phyloP scores from a whole-genome alignment of 1,140 invertebrate species.

The Tachypleus tridentatus region DNA sequence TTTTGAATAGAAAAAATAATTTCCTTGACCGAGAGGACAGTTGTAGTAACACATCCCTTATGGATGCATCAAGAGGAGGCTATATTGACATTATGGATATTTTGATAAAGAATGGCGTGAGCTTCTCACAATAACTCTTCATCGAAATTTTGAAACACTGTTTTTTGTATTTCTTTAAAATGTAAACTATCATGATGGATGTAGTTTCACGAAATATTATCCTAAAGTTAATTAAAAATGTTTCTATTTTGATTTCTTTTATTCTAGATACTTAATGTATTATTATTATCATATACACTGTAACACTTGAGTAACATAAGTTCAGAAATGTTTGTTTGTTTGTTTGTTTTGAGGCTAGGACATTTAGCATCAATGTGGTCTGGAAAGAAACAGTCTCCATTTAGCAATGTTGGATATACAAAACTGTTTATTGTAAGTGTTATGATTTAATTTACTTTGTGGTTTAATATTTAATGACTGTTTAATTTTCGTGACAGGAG shows the following conservation, averaged over 20 bases:
- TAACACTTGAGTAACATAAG: too few relatives aligned
- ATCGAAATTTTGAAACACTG: not conserved
- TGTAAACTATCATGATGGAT: not conserved
- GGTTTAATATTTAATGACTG: too few relatives aligned
- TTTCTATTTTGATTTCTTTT: not conserved
- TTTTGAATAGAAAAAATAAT: slow-evolving; percentile 30
- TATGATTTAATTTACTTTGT: too few relatives aligned
- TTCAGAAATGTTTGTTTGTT: slow-evolving; percentile 1
- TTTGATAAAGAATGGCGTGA: slow-evolving; percentile 31
- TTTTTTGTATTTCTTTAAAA: not conserved
- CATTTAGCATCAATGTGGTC: slow-evolving; percentile 32
- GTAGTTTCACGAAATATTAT: not conserved
- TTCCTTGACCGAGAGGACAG: slow-evolving; percentile 36
- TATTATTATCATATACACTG: too few relatives aligned
- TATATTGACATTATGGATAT: slow-evolving; percentile 35
- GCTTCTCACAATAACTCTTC: slow-evolving; percentile 2
- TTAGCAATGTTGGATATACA: slow-evolving; percentile 43
- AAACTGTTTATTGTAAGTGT: slow-evolving; percentile 31
- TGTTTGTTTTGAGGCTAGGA: slow-evolving; percentile 17
- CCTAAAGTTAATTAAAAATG: not conserved
- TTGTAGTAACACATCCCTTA: slow-evolving; percentile 49
- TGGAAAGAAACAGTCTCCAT: slow-evolving; percentile 42
- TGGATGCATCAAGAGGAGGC: slow-evolving; percentile 46
- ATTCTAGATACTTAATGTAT: too few relatives aligned
- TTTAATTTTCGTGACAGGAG: slow-evolving; percentile 35